These are phyloP conservation scores for Ceriagrion tenellum DNA, from an alignment of 2,888 invertebrate species.

Conservation along the genomic window DNA sequence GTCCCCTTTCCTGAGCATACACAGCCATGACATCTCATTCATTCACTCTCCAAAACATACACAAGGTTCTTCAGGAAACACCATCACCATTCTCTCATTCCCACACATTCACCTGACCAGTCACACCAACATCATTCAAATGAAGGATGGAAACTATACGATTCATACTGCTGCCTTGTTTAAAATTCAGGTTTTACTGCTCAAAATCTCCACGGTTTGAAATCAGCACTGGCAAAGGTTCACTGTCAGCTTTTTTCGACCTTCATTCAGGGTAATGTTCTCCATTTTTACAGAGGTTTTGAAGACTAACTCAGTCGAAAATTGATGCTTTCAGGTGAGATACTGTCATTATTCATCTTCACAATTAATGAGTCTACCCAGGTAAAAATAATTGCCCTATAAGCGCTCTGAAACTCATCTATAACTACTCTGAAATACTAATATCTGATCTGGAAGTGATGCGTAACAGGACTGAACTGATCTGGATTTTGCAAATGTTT, in stretches of 20 bases:
- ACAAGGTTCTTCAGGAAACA: neutral
- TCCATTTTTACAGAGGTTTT: too few species aligned
- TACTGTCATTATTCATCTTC: too few species aligned
- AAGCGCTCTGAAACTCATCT: too few species aligned
- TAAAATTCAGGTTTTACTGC: neutral
- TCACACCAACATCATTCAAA: neutral
- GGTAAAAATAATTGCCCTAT: too few species aligned
- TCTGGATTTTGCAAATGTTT: too few species aligned
- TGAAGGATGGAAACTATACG: neutral
- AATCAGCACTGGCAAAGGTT: neutral
- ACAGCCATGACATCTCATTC: neutral
- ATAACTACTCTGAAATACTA: too few species aligned
- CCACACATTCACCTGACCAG: neutral
- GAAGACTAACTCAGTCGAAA: too few species aligned
- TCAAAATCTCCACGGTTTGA: neutral
- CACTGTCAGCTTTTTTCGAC: neutral
- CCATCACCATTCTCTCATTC: neutral
- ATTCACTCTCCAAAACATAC: neutral
- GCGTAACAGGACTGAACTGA: too few species aligned
- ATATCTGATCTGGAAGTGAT: too few species aligned
- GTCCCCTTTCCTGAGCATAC: neutral
- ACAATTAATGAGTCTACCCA: too few species aligned
- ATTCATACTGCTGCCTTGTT: constrained; percentile 43
- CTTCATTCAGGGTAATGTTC: too few species aligned
- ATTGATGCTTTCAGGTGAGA: too few species aligned